Conservation (phyloP, 2,113 vertebrate genomes). For the Acrocephalus kingi region DNA sequence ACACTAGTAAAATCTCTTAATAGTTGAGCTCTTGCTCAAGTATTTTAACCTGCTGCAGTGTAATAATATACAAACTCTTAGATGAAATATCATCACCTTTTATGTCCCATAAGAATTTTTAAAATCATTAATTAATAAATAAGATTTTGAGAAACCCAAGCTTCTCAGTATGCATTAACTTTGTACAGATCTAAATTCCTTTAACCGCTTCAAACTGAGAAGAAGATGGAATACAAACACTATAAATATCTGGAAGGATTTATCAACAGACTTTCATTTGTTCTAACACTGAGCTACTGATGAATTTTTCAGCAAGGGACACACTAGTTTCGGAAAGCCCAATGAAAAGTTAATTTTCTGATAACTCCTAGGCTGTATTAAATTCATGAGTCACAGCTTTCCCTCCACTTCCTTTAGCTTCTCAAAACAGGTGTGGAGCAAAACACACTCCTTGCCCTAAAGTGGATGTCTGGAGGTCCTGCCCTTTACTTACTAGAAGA, state of each 20-base stretch:
- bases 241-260: neutral
- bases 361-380: neutral
- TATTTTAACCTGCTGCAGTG: slow-evolving; percentile 2
- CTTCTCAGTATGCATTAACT: neutral
- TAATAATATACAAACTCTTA: neutral
- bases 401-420: neutral
- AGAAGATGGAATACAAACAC: neutral
- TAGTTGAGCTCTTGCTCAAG: neutral
- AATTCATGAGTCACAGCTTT: neutral
- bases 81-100: neutral
- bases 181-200: neutral
- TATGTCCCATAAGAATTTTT: neutral
- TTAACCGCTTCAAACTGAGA: slow-evolving; percentile 10
- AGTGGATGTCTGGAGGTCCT: neutral
- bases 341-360: neutral
- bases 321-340: neutral
- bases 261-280: neutral
- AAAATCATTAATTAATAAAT: slow-evolving; percentile 26
- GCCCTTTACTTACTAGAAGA: neutral
- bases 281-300: neutral
- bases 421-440: neutral
- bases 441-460: neutral
- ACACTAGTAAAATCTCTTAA: neutral
- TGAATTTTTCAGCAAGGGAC: slow-evolving; percentile 1
- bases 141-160: neutral